Evolutionary conservation across 2,113 vertebrate genomes (phyloP).

Genomic region (Callithrix jacchus): DNA sequence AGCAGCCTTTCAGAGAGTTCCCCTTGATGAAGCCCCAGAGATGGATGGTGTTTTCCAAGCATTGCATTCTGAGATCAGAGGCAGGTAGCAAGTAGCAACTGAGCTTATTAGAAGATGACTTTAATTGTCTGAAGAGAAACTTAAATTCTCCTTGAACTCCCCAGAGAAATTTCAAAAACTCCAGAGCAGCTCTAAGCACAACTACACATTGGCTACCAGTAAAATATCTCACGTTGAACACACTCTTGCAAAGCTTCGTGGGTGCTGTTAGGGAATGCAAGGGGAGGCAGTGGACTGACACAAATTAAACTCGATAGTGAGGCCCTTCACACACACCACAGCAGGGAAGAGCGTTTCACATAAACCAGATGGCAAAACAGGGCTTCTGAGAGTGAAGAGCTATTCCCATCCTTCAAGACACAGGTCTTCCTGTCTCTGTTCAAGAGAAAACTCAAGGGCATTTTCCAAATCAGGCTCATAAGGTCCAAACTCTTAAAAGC

Average conservation of each 20-base stretch:
- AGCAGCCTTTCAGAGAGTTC: not conserved
- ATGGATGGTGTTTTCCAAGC: not conserved
- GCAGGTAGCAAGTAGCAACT: not conserved
- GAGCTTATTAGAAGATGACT: slow-evolving; percentile 22
- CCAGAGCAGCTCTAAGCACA: not conserved
- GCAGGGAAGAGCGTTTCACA: not conserved
- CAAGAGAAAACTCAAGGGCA: slow-evolving; percentile 8
- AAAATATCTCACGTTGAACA: not conserved
- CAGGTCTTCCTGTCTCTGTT: not conserved
- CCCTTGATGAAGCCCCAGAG: not conserved
- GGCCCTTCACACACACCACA: not conserved
- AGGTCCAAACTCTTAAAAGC: not conserved
- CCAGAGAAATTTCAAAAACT: slow-evolving; percentile 38
- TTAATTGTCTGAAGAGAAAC: slow-evolving; percentile 47
- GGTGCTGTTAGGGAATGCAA: not conserved
- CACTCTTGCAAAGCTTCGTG: not conserved
- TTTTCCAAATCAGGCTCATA: not conserved
- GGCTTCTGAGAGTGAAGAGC: not conserved
- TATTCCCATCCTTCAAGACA: not conserved
- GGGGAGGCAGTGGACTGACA: not conserved
- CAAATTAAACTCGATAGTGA: not conserved
- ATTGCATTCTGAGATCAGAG: not conserved
- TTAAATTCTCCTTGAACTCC: slow-evolving; percentile 40
- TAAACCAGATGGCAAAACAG: not conserved
- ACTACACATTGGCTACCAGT: not conserved